Conservation (phyloP, 2,888 invertebrate genomes). For the Alentia gelatinosa region DNA sequence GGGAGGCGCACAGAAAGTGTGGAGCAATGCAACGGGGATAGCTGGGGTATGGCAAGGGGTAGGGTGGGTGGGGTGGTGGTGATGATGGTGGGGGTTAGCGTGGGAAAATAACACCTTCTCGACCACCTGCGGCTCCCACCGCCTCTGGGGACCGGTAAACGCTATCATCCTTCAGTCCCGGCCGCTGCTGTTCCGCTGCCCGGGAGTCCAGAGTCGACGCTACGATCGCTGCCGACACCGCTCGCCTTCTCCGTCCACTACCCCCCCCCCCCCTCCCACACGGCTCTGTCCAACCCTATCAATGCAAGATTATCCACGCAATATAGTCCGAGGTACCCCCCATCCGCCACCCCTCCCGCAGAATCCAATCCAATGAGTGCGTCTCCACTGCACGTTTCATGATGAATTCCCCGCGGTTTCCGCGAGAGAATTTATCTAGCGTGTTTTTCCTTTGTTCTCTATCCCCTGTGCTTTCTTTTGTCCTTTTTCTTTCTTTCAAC, state of each 20-base stretch:
- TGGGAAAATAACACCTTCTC: slow-evolving; percentile 3
- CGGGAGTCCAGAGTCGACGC: too few species aligned
- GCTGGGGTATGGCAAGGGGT: background rate
- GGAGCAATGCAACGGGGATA: too few species aligned
- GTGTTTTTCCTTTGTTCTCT: background rate
- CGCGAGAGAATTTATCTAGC: background rate
- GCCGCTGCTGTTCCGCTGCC: background rate
- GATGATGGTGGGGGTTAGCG: background rate
- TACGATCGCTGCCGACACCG: background rate
- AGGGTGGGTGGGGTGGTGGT: background rate
- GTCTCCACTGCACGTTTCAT: background rate
- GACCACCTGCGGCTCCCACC: background rate
- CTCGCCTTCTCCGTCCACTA: background rate
- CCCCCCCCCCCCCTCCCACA: background rate
- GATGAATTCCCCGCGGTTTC: background rate
- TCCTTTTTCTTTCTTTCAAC: too few species aligned
- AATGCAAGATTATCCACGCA: too few species aligned
- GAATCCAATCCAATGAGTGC: background rate
- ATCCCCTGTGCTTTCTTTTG: too few species aligned
- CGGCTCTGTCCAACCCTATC: background rate
- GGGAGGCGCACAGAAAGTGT: background rate
- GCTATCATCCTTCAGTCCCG: background rate
- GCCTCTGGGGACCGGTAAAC: background rate
- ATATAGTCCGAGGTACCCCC: too few species aligned
- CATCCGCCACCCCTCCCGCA: too few species aligned